phyloP scores from a whole-genome alignment of 2,888 invertebrate genomes.

The Thumatha senex region DNA sequence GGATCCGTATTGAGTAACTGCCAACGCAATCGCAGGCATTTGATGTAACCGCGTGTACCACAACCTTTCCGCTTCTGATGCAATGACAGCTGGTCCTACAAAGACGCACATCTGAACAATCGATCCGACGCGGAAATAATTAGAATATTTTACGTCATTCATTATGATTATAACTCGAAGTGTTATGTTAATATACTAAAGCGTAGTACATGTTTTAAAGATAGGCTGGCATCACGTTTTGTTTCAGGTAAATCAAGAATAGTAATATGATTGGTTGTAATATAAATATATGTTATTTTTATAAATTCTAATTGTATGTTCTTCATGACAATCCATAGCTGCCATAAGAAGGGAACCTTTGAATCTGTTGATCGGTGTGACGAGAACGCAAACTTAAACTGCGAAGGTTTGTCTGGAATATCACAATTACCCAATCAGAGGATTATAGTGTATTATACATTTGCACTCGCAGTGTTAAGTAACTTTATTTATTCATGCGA shows the following conservation, averaged over 20 bases:
- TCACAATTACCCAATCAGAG: too few species aligned
- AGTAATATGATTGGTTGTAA: background rate
- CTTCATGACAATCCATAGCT: too few species aligned
- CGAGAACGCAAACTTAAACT: too few species aligned
- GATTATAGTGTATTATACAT: too few species aligned
- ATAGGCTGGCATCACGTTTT: too few species aligned
- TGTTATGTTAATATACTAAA: slow-evolving; percentile 1
- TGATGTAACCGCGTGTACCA: slow-evolving; percentile 72
- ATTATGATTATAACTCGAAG: slow-evolving; percentile 24
- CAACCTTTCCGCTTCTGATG: slow-evolving; percentile 78
- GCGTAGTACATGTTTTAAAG: background rate
- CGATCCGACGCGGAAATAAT: slow-evolving; percentile 66
- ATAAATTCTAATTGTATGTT: too few species aligned
- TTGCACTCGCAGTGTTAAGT: too few species aligned
- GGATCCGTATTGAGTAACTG: slow-evolving; percentile 59
- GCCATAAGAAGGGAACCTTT: too few species aligned
- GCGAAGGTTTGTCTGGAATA: too few species aligned
- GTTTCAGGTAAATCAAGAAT: background rate
- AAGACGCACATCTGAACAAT: slow-evolving; percentile 49
- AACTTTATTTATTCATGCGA: too few species aligned
- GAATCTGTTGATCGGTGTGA: too few species aligned
- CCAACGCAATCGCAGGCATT: slow-evolving; percentile 56
- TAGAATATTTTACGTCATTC: slow-evolving; percentile 58
- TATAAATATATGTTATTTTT: background rate
- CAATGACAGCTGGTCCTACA: slow-evolving; percentile 62